phyloP scores from a whole-genome alignment of 2,888 invertebrate species.

The Acholoe squamosa region DNA sequence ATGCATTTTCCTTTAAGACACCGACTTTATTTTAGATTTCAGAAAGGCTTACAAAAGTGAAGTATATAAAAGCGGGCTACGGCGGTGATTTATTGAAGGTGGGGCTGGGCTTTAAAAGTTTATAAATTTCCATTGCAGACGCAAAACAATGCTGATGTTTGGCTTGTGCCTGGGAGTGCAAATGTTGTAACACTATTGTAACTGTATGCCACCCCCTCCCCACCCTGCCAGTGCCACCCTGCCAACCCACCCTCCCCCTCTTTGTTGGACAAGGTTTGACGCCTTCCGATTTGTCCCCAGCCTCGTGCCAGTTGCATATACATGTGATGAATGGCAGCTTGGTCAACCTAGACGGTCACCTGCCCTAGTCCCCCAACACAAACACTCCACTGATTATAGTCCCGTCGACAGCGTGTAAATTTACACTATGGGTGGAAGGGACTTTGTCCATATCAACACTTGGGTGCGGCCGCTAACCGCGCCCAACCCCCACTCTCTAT shows the following conservation, averaged over 20 bases:
- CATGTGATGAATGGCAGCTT: background rate
- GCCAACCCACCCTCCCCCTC: background rate
- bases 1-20: constrained; percentile 6
- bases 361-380: background rate
- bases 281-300: constrained; percentile 6
- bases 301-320: background rate
- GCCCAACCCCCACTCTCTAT: constrained; percentile 2
- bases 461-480: background rate
- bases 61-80: background rate
- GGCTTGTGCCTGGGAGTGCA: background rate
- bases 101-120: background rate
- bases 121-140: background rate
- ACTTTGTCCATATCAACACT: constrained; percentile 27
- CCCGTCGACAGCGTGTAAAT: constrained; percentile 34
- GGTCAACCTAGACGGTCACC: background rate
- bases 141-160: background rate
- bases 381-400: constrained; percentile 53
- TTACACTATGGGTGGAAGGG: constrained; percentile 43
- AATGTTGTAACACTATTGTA: constrained; percentile 22
- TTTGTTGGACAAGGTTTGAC: constrained; percentile 29
- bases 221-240: background rate
- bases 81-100: constrained; percentile 24
- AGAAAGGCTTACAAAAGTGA: background rate
- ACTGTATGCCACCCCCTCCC: background rate
- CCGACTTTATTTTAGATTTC: constrained; percentile 2